Conservation (phyloP, 2,888 invertebrate species). For the Epinotia ramella region DNA sequence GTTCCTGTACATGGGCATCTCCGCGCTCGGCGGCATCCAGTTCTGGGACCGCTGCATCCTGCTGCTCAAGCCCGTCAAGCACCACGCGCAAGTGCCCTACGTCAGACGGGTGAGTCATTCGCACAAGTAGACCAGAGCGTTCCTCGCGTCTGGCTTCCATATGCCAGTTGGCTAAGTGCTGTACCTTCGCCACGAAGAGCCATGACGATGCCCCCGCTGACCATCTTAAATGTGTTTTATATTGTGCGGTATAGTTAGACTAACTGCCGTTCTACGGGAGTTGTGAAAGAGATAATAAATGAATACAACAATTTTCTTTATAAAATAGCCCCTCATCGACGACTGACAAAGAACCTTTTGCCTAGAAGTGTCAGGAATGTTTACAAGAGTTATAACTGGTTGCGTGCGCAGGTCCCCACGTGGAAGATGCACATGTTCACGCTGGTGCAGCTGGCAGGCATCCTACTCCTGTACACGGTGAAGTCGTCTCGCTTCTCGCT, state of each 20-base stretch:
- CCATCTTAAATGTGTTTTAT: too few species aligned
- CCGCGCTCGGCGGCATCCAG: slow-evolving; percentile 97
- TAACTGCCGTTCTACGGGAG: too few species aligned
- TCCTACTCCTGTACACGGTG: slow-evolving; percentile 93
- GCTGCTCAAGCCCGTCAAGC: slow-evolving; percentile 97
- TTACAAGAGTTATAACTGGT: neutral
- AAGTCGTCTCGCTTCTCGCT: slow-evolving; percentile 96
- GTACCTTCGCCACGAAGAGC: neutral
- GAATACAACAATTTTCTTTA: too few species aligned
- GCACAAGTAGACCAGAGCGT: neutral
- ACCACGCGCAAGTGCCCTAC: slow-evolving; percentile 96
- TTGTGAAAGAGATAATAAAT: too few species aligned
- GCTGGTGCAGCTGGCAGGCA: slow-evolving; percentile 91
- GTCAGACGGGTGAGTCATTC: slow-evolving; percentile 90
- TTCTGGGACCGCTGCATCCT: slow-evolving; percentile 95
- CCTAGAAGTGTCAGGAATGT: neutral
- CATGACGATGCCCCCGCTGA: too few species aligned
- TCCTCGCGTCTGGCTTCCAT: neutral
- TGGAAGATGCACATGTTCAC: slow-evolving; percentile 97
- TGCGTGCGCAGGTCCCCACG: slow-evolving; percentile 90
- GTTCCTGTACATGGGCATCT: slow-evolving; percentile 98
- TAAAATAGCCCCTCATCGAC: neutral
- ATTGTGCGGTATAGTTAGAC: too few species aligned
- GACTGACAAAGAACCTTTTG: neutral
- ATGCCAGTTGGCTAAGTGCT: neutral